These are phyloP conservation scores for Drosophila formosana DNA, from an alignment of 2,888 invertebrate species.

Conservation along the genomic window DNA sequence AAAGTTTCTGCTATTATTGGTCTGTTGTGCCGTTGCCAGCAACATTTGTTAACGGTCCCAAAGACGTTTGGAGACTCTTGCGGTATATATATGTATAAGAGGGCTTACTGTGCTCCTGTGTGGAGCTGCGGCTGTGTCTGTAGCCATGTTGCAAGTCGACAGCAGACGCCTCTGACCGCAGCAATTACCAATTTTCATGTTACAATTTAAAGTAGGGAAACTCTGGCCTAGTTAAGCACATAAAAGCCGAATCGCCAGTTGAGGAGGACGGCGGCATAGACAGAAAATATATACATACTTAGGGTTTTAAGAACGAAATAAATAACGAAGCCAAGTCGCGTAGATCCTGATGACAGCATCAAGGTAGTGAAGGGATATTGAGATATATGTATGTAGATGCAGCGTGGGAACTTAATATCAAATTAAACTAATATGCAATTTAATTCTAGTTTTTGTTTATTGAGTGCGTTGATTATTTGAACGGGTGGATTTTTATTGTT, in stretches of 20 bases:
- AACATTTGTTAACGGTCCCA: constrained; percentile 48
- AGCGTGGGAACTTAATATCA: no score
- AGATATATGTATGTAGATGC: neutral
- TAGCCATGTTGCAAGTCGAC: constrained; percentile 32
- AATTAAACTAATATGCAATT: no score
- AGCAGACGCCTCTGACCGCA: constrained; percentile 66
- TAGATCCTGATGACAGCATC: constrained; percentile 56
- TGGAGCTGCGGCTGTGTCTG: constrained; percentile 32
- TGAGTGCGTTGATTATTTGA: no score
- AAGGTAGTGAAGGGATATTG: constrained; percentile 28
- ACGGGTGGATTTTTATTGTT: no score
- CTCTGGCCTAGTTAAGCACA: constrained; percentile 36
- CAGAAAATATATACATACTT: constrained; percentile 56
- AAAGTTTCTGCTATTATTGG: constrained; percentile 16
- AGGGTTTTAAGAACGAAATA: constrained; percentile 55
- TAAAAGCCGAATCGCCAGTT: neutral
- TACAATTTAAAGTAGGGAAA: constrained; percentile 62
- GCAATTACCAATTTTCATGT: constrained; percentile 79
- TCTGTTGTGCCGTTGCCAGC: constrained; percentile 28
- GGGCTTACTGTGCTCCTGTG: constrained; percentile 9
- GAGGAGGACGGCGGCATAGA: constrained; percentile 48
- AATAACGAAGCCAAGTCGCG: constrained; percentile 45
- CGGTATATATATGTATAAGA: constrained; percentile 42
- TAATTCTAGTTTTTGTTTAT: no score
- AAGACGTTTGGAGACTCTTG: constrained; percentile 72